A percentile compares a stretch with the other conserved stretches of the same genome.
phyloP scores from a whole-genome alignment of 2,888 invertebrate genomes.

The Rhagium mordax region DNA sequence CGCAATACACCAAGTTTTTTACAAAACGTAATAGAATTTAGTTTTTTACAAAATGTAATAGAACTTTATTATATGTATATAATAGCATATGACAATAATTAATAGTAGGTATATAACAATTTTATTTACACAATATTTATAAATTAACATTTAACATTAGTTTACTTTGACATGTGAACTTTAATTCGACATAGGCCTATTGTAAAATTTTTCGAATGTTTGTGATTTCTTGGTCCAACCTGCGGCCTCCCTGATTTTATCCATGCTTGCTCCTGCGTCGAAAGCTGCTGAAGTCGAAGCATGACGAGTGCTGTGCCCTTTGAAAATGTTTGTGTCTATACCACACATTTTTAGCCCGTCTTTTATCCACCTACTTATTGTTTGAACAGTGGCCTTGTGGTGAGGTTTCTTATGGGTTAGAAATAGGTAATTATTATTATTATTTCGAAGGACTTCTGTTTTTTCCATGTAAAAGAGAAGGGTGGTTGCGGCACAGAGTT shows the following conservation, averaged over 20 bases:
- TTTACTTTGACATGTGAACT: no score
- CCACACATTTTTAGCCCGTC: neutral
- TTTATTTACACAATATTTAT: no score
- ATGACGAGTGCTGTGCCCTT: neutral
- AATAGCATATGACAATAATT: no score
- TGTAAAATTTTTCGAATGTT: neutral
- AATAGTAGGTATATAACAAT: no score
- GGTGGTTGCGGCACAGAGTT: neutral
- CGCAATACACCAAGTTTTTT: no score
- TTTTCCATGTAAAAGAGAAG: neutral
- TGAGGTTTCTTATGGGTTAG: neutral
- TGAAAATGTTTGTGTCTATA: neutral
- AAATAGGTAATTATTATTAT: neutral
- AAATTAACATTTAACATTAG: no score
- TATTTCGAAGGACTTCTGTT: neutral
- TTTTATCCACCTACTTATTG: neutral
- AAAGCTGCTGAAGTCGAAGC: neutral
- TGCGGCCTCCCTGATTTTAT: neutral
- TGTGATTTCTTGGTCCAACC: neutral
- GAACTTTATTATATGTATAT: no score
- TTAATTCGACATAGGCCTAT: no score
- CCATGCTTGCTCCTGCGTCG: neutral
- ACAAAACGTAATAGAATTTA: no score
- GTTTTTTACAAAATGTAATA: no score
- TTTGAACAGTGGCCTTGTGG: neutral